Evolutionary conservation across 2,797 vertebrate species (phyloP).

Genomic region (Myioborus melanocephalus): DNA sequence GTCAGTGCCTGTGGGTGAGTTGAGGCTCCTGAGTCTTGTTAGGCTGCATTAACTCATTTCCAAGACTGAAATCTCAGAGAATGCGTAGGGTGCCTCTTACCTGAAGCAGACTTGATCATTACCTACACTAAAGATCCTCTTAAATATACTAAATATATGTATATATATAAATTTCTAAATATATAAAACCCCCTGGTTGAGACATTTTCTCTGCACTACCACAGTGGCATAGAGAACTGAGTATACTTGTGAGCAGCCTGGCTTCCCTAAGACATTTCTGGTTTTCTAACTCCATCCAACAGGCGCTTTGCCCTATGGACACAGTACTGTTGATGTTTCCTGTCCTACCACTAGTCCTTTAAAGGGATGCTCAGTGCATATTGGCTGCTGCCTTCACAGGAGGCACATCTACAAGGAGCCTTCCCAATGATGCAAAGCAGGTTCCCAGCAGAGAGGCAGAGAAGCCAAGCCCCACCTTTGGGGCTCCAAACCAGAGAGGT

Average conservation of each 20-base stretch:
- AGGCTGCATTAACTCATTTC: background rate
- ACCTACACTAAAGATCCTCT: background rate
- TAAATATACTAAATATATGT: background rate
- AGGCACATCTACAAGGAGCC: background rate
- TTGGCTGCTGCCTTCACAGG: background rate
- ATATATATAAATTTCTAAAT: background rate
- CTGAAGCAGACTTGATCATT: background rate
- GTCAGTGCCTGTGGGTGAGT: background rate
- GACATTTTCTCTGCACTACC: background rate
- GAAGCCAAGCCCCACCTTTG: background rate
- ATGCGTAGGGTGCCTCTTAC: rapidly evolving
- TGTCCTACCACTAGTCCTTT: background rate
- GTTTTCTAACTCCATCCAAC: background rate
- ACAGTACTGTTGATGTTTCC: background rate
- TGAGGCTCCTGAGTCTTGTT: background rate
- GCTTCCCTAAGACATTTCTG: background rate
- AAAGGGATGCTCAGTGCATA: background rate
- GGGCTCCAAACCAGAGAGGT: background rate
- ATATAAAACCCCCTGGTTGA: background rate
- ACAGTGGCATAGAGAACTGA: background rate
- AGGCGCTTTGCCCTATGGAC: background rate
- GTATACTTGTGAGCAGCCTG: background rate
- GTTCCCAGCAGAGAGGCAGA: background rate
- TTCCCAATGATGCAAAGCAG: background rate
- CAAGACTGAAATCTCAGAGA: background rate